Conservation (phyloP, 2,113 vertebrate genomes). For the Dromiciops gliroides region DNA sequence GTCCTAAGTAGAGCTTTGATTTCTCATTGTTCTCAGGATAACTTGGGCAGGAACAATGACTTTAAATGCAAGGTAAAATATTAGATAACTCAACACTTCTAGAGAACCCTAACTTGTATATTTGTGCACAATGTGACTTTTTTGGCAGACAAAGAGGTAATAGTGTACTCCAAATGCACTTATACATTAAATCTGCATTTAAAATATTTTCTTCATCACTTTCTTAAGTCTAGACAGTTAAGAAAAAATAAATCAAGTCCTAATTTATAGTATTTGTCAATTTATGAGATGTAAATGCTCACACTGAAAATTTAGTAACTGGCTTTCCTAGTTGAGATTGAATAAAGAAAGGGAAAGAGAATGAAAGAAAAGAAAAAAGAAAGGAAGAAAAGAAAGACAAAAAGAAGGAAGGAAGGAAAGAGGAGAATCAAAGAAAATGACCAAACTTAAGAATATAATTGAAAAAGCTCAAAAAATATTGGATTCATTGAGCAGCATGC, state of each 20-base stretch:
- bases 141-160: background rate
- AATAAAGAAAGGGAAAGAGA: background rate
- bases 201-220: background rate
- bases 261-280: background rate
- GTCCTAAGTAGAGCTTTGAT: background rate
- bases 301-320: background rate
- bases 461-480: background rate
- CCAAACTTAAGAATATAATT: background rate
- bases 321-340: background rate
- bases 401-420: background rate
- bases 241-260: background rate
- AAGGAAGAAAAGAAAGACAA: background rate
- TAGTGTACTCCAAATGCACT: background rate
- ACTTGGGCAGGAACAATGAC: too few relatives aligned
- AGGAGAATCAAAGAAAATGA: background rate
- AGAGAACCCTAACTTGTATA: background rate
- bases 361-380: too few relatives aligned
- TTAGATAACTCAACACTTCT: background rate
- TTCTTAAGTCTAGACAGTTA: background rate
- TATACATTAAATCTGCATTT: background rate
- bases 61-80: background rate
- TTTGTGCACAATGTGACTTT: background rate
- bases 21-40: background rate
- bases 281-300: background rate
- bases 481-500: background rate